Conservation (phyloP, 53 echinoderm and acorn worm species). For the Paelopatides confundens region DNA sequence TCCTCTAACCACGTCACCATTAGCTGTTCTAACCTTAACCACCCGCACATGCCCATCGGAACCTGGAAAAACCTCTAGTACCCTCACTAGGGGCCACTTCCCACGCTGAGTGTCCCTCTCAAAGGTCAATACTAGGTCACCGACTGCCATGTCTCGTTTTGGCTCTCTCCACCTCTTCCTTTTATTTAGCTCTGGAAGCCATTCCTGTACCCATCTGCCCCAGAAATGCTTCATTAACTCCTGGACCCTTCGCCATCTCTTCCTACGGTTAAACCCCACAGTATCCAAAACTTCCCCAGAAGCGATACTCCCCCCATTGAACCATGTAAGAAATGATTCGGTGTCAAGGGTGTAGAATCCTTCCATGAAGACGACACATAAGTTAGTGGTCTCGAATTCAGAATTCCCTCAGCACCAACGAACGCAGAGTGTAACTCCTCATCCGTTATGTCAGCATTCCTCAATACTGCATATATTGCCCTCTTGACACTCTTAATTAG, state of each 20-base stretch:
- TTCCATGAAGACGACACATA: constrained; percentile 18
- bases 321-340: no score
- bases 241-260: constrained; percentile 45
- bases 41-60: no score
- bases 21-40: no score
- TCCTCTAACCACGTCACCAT: no score
- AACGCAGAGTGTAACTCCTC: constrained; percentile 41
- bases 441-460: constrained; percentile 41
- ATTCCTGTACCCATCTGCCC: constrained; percentile 39
- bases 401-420: constrained; percentile 26
- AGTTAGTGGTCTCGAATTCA: constrained; percentile 35
- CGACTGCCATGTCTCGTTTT: no score
- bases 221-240: constrained; percentile 26
- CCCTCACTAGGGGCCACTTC: no score
- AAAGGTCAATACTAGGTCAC: no score
- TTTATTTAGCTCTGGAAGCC: no score
- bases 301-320: background rate
- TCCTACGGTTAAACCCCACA: background rate
- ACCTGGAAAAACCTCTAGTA: no score
- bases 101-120: no score
- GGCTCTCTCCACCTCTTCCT: no score
- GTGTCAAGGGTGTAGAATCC: background rate
- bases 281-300: constrained; percentile 18
- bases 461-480: constrained; percentile 37
- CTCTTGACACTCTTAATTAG: constrained; percentile 37